These are phyloP conservation scores for Crossocerus cetratus DNA, from an alignment of 2,888 invertebrate species.

Conservation along the genomic window DNA sequence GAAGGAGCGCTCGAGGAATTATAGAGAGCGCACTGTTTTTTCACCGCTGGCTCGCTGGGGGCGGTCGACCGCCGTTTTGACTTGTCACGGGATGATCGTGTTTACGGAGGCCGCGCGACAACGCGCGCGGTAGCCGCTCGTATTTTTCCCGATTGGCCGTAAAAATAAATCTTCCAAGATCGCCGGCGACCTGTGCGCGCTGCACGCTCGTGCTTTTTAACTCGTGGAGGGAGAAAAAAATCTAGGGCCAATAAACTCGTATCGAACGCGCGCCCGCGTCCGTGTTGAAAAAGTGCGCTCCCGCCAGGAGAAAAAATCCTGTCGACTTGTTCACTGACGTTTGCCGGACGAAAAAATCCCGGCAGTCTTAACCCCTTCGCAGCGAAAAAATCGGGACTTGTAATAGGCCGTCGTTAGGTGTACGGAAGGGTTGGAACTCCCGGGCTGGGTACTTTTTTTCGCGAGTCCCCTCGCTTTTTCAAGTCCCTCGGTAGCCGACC, in stretches of 20 bases:
- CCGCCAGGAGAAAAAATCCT: constrained; percentile 15
- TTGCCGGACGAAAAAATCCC: constrained; percentile 33
- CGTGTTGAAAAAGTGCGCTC: constrained; percentile 17
- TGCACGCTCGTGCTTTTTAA: constrained; percentile 22
- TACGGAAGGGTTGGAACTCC: constrained; percentile 25
- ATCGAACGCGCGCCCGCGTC: constrained; percentile 9
- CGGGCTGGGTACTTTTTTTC: constrained; percentile 3
- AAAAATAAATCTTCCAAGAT: constrained; percentile 56
- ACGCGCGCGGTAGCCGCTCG: constrained; percentile 21
- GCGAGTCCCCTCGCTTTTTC: neutral
- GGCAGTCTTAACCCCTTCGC: neutral
- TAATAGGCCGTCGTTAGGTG: constrained; percentile 49
- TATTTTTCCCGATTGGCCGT: constrained; percentile 45
- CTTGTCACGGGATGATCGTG: constrained; percentile 55
- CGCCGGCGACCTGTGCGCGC: constrained; percentile 19
- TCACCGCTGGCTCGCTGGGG: constrained; percentile 5
- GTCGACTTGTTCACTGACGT: neutral
- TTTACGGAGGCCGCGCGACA: constrained; percentile 53
- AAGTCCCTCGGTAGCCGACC: neutral
- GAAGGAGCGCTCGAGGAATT: constrained; percentile 24
- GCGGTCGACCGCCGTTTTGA: constrained; percentile 26
- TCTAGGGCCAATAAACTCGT: constrained; percentile 35
- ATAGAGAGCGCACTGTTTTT: constrained; percentile 32
- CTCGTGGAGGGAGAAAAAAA: constrained; percentile 20
- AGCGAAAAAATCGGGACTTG: constrained; percentile 46